Evolutionary conservation across 2,113 vertebrate genomes (phyloP).

Genomic region (Monopterus albus): DNA sequence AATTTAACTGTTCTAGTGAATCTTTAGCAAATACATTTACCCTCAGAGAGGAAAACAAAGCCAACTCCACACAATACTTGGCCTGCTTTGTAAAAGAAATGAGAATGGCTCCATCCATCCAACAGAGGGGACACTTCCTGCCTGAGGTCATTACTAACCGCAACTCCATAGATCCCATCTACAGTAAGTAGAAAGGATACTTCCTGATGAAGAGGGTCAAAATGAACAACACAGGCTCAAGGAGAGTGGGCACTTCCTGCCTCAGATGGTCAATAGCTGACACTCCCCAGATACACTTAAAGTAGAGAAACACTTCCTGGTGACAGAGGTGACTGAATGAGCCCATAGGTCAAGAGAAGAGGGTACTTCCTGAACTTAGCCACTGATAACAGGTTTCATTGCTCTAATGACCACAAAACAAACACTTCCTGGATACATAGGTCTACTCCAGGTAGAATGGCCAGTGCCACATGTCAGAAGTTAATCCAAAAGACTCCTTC

Average conservation of each 20-base stretch:
- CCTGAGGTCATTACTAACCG: slow-evolving; percentile 43
- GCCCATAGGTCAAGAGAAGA: slow-evolving; percentile 53
- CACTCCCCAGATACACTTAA: slow-evolving; percentile 35
- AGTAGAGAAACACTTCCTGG: slow-evolving; percentile 68
- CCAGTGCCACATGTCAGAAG: not conserved
- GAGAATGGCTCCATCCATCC: slow-evolving; percentile 70
- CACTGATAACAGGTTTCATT: slow-evolving; percentile 29
- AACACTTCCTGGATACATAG: slow-evolving; percentile 9
- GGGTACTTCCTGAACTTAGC: slow-evolving; percentile 43
- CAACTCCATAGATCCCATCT: slow-evolving; percentile 48
- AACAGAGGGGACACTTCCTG: slow-evolving; percentile 65
- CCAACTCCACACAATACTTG: slow-evolving; percentile 58
- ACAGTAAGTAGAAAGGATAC: slow-evolving; percentile 47
- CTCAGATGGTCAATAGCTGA: slow-evolving; percentile 29
- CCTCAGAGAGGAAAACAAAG: slow-evolving; percentile 56
- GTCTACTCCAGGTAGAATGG: slow-evolving; percentile 1
- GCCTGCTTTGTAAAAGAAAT: slow-evolving; percentile 50
- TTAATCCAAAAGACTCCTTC: not conserved
- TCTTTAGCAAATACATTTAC: slow-evolving; percentile 43
- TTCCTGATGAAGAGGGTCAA: slow-evolving; percentile 64
- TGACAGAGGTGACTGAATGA: slow-evolving; percentile 67
- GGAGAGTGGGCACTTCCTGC: slow-evolving; percentile 60
- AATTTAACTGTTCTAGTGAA: slow-evolving; percentile 13
- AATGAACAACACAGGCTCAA: slow-evolving; percentile 39
- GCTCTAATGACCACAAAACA: slow-evolving; percentile 15